phyloP scores from a whole-genome alignment of 1,140 invertebrate genomes.

The Panagrolaimus sp. region DNA sequence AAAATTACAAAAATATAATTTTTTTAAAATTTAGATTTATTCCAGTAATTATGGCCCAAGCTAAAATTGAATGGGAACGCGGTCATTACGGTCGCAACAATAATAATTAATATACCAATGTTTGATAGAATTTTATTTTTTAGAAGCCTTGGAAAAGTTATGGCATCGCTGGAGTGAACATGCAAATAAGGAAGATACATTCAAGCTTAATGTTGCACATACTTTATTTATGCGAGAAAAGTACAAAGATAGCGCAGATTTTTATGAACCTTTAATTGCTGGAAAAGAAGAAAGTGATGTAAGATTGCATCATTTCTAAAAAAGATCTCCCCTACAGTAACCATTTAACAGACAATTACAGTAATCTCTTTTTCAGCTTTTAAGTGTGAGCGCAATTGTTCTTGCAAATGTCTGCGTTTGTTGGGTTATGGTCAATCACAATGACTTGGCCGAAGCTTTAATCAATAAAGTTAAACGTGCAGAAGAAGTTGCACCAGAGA shows the following conservation, averaged over 20 bases:
- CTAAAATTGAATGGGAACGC: slow-evolving; percentile 96
- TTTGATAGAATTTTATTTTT: background rate
- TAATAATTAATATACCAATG: slow-evolving; percentile 67
- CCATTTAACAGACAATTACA: no score
- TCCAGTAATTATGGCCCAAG: slow-evolving; percentile 95
- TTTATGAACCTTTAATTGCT: background rate
- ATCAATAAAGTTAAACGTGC: slow-evolving; percentile 96
- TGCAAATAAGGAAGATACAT: slow-evolving; percentile 90
- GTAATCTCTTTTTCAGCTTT: slow-evolving; percentile 57
- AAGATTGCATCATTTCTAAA: slow-evolving; percentile 64
- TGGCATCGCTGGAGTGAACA: slow-evolving; percentile 89
- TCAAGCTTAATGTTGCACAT: slow-evolving; percentile 95
- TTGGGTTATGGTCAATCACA: slow-evolving; percentile 97
- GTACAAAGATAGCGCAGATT: slow-evolving; percentile 22
- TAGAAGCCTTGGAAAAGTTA: slow-evolving; percentile 60
- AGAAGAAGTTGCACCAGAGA: slow-evolving; percentile 77
- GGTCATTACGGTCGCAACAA: slow-evolving; percentile 77
- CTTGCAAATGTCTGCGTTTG: slow-evolving; percentile 96
- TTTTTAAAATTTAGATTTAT: slow-evolving; percentile 64
- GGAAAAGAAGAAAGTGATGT: slow-evolving; percentile 66
- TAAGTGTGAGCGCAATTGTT: slow-evolving; percentile 67
- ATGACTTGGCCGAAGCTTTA: slow-evolving; percentile 91
- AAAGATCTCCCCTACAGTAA: no score
- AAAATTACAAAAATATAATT: no score
- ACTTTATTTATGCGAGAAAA: slow-evolving; percentile 98